phyloP scores from a whole-genome alignment of 2,888 invertebrate genomes.

The Nymphalis c-album region DNA sequence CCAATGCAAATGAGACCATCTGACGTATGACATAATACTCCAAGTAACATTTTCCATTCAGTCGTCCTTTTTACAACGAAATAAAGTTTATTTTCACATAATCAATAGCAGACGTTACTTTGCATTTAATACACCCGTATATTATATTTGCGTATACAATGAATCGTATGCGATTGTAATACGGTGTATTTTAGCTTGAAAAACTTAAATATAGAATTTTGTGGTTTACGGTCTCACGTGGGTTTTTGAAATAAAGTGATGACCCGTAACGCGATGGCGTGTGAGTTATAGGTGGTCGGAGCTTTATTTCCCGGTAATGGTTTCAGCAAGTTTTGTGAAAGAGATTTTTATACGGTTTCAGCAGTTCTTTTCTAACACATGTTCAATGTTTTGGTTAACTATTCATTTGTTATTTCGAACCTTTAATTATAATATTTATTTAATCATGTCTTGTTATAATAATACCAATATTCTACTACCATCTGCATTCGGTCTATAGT shows the following conservation, averaged over 20 bases:
- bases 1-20: conserved; percentile 68
- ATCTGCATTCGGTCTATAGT: too few species aligned
- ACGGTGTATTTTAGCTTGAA: conserved; percentile 14
- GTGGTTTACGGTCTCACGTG: conserved; percentile 36
- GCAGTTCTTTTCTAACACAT: not conserved
- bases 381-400: conserved; percentile 8
- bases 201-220: not conserved
- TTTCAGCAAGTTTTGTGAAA: conserved; percentile 29
- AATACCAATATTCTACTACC: too few species aligned
- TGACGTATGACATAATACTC: conserved; percentile 45
- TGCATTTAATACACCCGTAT: conserved; percentile 14
- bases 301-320: conserved; percentile 31
- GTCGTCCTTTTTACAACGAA: conserved; percentile 14
- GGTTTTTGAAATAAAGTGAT: conserved; percentile 40
- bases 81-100: conserved; percentile 38
- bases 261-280: conserved; percentile 38
- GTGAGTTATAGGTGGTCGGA: conserved; percentile 36
- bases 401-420: not conserved
- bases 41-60: conserved; percentile 32
- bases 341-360: conserved; percentile 24
- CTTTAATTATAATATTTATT: too few species aligned
- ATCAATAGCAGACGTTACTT: conserved; percentile 7
- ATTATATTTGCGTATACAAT: conserved; percentile 1
- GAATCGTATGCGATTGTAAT: not conserved
- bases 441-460: too few species aligned